Percentiles rank a stretch among this genome's conserved stretches.
Conservation (phyloP, 2,888 invertebrate species). For the Unio delphinus region DNA sequence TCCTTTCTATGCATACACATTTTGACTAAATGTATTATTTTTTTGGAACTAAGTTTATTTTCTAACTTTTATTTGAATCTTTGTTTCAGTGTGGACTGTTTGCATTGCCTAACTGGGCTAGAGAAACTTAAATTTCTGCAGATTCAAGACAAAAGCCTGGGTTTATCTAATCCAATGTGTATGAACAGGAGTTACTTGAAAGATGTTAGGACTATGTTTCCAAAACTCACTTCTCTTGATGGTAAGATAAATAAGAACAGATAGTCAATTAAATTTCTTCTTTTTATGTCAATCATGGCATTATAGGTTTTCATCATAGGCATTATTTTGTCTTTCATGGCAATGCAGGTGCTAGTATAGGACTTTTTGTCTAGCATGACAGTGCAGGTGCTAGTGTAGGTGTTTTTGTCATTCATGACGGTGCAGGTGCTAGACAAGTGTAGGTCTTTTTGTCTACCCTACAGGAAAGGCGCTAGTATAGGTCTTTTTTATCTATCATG, state of each 20-base stretch:
- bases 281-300: background rate
- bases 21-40: too few relatives aligned
- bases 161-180: slow-evolving; percentile 63
- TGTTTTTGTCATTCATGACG: too few relatives aligned
- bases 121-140: slow-evolving; percentile 57
- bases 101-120: slow-evolving; percentile 53
- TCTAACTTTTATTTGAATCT: slow-evolving; percentile 1
- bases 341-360: too few relatives aligned
- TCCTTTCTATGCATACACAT: too few relatives aligned
- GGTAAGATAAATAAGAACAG: slow-evolving; percentile 41
- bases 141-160: slow-evolving; percentile 48
- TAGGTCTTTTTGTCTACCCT: too few relatives aligned
- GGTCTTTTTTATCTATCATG: too few relatives aligned
- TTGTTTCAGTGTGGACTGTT: slow-evolving; percentile 47
- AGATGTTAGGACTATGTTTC: slow-evolving; percentile 53
- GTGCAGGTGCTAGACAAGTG: too few relatives aligned
- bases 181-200: slow-evolving; percentile 46
- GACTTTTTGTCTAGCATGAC: too few relatives aligned
- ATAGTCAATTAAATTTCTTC: background rate
- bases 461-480: too few relatives aligned
- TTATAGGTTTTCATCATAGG: background rate
- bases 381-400: too few relatives aligned
- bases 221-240: slow-evolving; percentile 53
- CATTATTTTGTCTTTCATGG: too few relatives aligned
- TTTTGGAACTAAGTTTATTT: too few relatives aligned